Evolutionary conservation across 1,140 invertebrate genomes (phyloP), one percentile per base, ranked within the genome.

Genomic region (Paraescarpia echinospica): DNA sequence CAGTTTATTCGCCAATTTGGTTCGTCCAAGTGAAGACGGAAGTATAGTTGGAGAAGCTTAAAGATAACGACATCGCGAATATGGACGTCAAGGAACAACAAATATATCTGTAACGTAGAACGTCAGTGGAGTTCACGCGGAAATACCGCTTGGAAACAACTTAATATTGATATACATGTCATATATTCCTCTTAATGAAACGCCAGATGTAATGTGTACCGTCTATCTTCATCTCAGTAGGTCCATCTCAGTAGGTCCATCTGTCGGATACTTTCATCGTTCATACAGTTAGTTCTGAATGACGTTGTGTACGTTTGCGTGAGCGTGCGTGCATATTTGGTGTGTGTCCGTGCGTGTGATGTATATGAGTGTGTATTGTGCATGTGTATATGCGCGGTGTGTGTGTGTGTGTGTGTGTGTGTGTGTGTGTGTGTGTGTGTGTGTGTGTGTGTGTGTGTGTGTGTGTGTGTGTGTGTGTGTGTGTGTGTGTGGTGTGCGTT

Each of bases 1-100:
- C 91, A 93, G 34, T 92, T 93, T 33, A 51, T 93, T 18, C 1
- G 91, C 33, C n/a, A n/a, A n/a, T n/a, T n/a, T 93, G 91, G 90
- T 93, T 93, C 41, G 5, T 88, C 33, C 14, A 41, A 41, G 33
- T 59, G 31, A 93, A 93, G 88, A 34, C n/a, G 33, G 59, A 93
- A 48, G 33, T 77, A 33, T 92, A 93, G n/a, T 77, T 93, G 33
- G 89, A 77, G 33, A 33, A 48, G 31, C n/a, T 91, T 33, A 89
- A 92, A 77, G 14, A 77, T 18, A 18, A 14, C 59, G 59, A 77
- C 59, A 77, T 4, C 59, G 22, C 0, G 59, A 77, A 77, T 6
- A 77, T 27, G 59, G 59, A 77, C 59, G 59, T 77, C 59, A 18
- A 77, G 59, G 27, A 77, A 18, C 59, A 18, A 27, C 59, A 77